Conservation (phyloP, 1,140 invertebrate genomes). For the Cepaea nemoralis region DNA sequence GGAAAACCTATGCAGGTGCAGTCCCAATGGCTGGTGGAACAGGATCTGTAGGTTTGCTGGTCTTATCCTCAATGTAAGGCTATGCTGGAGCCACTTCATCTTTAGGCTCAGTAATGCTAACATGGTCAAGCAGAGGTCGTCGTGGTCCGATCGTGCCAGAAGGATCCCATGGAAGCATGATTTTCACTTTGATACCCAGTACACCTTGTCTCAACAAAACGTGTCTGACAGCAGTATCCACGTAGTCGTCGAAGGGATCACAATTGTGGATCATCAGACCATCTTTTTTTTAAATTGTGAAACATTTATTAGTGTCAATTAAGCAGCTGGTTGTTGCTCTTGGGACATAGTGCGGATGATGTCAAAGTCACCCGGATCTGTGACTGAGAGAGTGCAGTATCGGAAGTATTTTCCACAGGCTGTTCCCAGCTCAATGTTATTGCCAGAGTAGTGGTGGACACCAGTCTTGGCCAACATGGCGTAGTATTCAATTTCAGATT, state of each 20-base stretch:
- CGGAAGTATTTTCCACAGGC: conserved; percentile 99
- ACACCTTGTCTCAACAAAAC: conserved; percentile 94
- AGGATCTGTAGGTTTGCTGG: conserved; percentile 58
- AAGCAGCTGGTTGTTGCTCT: too few species aligned
- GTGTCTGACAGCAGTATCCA: conserved; percentile 96
- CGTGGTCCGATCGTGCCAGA: conserved; percentile 97
- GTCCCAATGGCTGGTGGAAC: conserved; percentile 23
- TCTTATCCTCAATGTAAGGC: conserved; percentile 61
- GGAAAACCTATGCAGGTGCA: too few species aligned
- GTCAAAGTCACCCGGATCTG: conserved; percentile 91
- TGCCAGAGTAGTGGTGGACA: conserved; percentile 98
- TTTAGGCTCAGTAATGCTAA: conserved; percentile 94
- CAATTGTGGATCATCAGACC: conserved; percentile 99
- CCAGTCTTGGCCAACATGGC: conserved; percentile 99
- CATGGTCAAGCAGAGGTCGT: conserved; percentile 95
- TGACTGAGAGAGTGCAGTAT: conserved; percentile 97
- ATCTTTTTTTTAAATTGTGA: too few species aligned
- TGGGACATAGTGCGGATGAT: too few species aligned
- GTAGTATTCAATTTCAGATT: conserved; percentile 99
- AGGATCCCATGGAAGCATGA: conserved; percentile 98
- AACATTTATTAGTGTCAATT: too few species aligned
- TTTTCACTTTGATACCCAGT: too few species aligned
- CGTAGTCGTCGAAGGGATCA: conserved; percentile 95
- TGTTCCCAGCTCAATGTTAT: conserved; percentile 99
- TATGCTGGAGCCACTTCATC: conserved; percentile 72